Evolutionary conservation across 2,113 vertebrate species (phyloP).

Genomic region (Halcyon senegalensis): DNA sequence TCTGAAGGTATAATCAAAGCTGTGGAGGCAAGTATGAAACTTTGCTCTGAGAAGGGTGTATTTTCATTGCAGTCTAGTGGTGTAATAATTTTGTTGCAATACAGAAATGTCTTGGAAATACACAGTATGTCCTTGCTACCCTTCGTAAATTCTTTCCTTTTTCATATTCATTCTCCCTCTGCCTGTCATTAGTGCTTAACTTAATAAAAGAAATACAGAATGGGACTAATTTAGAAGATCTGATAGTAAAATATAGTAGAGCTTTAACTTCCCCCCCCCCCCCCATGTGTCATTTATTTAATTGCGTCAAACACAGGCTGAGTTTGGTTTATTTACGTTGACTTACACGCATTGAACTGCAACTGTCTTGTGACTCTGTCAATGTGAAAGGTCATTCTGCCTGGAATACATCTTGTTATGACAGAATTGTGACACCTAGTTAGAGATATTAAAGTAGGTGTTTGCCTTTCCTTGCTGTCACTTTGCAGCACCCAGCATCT

Average conservation of each 20-base stretch:
- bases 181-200: neutral
- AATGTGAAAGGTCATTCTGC: neutral
- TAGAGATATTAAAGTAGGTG: neutral
- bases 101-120: neutral
- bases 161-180: neutral
- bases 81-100: neutral
- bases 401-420: neutral
- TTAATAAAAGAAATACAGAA: neutral
- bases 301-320: neutral
- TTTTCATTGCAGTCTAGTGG: neutral
- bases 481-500: neutral
- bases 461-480: neutral
- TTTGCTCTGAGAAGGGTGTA: neutral
- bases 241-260: neutral
- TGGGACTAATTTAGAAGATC: neutral
- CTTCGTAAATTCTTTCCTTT: neutral
- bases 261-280: neutral
- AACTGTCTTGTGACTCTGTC: neutral
- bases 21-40: neutral
- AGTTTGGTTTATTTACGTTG: neutral
- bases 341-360: neutral
- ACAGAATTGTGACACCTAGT: neutral
- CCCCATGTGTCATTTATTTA: neutral
- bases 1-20: neutral
- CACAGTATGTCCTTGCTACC: neutral